Evolutionary conservation across 2,797 vertebrate species (phyloP), one percentile per base, ranked within the genome.

Genomic region (Anableps anableps): DNA sequence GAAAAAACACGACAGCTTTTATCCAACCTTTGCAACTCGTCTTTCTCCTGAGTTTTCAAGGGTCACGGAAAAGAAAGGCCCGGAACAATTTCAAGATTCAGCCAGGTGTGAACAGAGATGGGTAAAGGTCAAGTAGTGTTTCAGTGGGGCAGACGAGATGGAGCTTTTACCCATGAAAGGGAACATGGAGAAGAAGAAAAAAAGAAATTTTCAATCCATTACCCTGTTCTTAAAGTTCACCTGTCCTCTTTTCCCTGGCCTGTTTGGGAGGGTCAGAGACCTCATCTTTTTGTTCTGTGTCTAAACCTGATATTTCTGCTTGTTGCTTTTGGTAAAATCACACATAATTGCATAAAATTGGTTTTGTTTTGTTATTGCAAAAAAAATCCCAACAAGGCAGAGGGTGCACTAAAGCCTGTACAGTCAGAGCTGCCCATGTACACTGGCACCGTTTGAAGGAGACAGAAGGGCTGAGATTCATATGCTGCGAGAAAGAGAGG

Each of bases 21-120:
- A 86, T 86, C 78, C 77, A 84, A 72, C 83, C 86, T 84, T 48
- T 76, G 77, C 80, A 64, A 75, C 88, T 82, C 81, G 78, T 36
- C 77, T 84, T 80, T 85, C 55, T 75, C 74, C 78, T 5, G 78
- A 77, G 81, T 79, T 89, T 88, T 83, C 41, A 62, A 58, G 80
- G 82, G 83, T 87, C 80, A 80, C 26, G 77, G 72, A 78, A 89
- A 83, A 88, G 82, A 88, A 78, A 87, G 50, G 72, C 79, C 83
- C 77, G 50, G 84, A 86, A 91, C 81, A 89, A 89, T 89, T 86
- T 90, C 72, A 86, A 78, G 85, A 83, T 88, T 87, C 84, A 91
- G 81, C 83, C 87, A 85, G 87, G 88, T 92, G 87, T 92, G 91
- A 94, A 91, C 74, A 74, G 80, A 90, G 87, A 88, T 74, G 81